phyloP scores from a whole-genome alignment of 2,113 vertebrate genomes.

The Thunnus maccoyii region DNA sequence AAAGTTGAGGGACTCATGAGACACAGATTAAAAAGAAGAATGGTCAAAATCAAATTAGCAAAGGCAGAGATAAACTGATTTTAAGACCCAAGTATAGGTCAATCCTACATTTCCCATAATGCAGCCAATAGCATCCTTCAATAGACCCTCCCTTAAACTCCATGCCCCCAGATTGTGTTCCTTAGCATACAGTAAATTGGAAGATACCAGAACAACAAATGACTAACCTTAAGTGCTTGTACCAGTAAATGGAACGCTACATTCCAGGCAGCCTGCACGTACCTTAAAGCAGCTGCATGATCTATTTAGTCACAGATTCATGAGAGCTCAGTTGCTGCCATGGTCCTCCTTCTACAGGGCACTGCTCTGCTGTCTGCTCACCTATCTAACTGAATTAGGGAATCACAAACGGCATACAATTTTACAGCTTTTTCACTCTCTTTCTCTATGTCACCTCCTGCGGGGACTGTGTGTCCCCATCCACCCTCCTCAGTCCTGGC shows the following conservation, averaged over 20 bases:
- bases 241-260: slow-evolving; percentile 11
- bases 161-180: no score
- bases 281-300: slow-evolving; percentile 31
- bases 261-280: neutral
- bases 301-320: slow-evolving; percentile 35
- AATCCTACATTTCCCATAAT: no score
- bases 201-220: slow-evolving; percentile 1
- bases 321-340: neutral
- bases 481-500: neutral
- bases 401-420: slow-evolving; percentile 15
- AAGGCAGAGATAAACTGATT: neutral
- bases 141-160: no score
- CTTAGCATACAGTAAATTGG: no score
- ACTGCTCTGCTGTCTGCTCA: neutral
- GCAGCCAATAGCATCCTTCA: no score
- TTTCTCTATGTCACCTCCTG: slow-evolving; percentile 23
- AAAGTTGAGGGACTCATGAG: neutral
- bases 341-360: slow-evolving; percentile 4
- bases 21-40: neutral
- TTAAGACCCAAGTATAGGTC: neutral
- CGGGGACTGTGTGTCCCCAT: slow-evolving; percentile 12
- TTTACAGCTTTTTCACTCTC: slow-evolving; percentile 34
- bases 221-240: neutral
- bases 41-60: slow-evolving; percentile 5
- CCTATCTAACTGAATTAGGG: slow-evolving; percentile 25